phyloP scores from a whole-genome alignment of 2,888 invertebrate species.

The Andrena hattorfiana region DNA sequence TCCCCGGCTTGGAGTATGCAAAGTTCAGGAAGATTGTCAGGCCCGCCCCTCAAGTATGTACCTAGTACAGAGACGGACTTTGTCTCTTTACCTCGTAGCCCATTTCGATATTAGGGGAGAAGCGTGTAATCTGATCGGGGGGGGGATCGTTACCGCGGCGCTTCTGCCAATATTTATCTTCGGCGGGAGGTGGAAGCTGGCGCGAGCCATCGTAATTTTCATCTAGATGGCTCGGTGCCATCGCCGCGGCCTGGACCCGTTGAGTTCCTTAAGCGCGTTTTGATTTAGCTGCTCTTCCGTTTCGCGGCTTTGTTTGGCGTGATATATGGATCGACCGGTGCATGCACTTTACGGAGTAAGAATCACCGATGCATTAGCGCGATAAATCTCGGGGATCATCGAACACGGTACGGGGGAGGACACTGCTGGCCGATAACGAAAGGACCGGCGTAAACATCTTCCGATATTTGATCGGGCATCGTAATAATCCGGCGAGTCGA shows the following conservation, averaged over 20 bases:
- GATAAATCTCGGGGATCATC: slow-evolving; percentile 55
- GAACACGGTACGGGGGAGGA: slow-evolving; percentile 14
- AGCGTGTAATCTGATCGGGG: neutral
- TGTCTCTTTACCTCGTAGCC: too few relatives aligned
- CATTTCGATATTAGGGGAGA: neutral
- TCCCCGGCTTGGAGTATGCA: too few relatives aligned
- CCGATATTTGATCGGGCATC: slow-evolving; percentile 34
- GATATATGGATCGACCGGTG: slow-evolving; percentile 45
- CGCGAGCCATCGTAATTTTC: slow-evolving; percentile 45
- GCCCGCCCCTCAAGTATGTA: too few relatives aligned
- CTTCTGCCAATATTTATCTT: slow-evolving; percentile 33
- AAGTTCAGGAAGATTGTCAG: too few relatives aligned
- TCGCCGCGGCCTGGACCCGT: neutral
- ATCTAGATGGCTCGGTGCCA: slow-evolving; percentile 43
- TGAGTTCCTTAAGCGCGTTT: slow-evolving; percentile 51
- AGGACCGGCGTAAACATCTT: slow-evolving; percentile 2
- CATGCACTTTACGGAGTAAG: slow-evolving; percentile 23
- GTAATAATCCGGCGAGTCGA: slow-evolving; percentile 39
- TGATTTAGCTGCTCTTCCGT: slow-evolving; percentile 64
- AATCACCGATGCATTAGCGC: slow-evolving; percentile 53
- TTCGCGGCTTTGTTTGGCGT: slow-evolving; percentile 53
- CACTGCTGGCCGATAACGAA: slow-evolving; percentile 19
- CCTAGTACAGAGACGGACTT: too few relatives aligned
- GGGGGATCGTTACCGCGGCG: neutral
- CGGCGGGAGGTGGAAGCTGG: neutral